Conservation (phyloP, 2,888 invertebrate species). For the Apodemia zela region DNA sequence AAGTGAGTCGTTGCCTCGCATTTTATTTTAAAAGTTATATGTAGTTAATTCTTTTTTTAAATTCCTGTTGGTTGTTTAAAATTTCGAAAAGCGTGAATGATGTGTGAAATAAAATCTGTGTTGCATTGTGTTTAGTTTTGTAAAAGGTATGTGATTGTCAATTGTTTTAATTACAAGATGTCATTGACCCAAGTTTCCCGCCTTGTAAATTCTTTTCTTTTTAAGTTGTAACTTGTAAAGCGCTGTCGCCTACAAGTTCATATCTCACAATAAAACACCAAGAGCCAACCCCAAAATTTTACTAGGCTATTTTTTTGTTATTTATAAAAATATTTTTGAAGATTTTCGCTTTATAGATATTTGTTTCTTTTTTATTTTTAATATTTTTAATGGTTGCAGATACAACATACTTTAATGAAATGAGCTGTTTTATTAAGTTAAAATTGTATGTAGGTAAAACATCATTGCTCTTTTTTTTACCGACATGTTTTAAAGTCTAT, state of each 20-base stretch:
- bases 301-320: no score
- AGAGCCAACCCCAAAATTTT: neutral
- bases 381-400: no score
- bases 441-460: no score
- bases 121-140: constrained; percentile 13
- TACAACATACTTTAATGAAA: no score
- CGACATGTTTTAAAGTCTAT: no score
- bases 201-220: constrained; percentile 17
- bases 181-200: constrained; percentile 27
- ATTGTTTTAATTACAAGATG: constrained; percentile 18
- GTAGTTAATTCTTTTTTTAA: neutral
- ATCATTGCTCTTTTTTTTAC: no score
- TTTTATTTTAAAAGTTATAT: constrained; percentile 15
- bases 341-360: no score
- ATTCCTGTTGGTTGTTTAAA: neutral
- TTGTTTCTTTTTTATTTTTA: no score
- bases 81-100: constrained; percentile 4
- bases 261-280: neutral
- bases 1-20: constrained; percentile 29
- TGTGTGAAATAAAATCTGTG: neutral
- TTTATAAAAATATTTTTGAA: no score
- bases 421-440: no score
- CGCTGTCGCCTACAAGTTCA: neutral
- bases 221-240: constrained; percentile 1
- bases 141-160: constrained; percentile 2